Conservation (phyloP, 2,888 invertebrate genomes). For the Polydesmus complanatus region DNA sequence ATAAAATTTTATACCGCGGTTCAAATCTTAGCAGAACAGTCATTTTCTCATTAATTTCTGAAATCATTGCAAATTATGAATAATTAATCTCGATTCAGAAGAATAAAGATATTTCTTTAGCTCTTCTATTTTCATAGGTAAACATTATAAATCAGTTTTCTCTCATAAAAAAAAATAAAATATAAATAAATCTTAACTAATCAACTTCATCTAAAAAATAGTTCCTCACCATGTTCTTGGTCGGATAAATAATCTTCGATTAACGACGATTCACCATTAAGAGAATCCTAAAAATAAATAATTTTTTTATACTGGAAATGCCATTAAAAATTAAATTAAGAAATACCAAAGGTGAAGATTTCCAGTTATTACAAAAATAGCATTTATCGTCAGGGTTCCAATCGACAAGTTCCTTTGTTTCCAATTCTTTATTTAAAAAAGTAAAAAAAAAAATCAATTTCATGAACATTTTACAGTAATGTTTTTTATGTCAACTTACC, state of each 20-base stretch:
- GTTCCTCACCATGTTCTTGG: background rate
- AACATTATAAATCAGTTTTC: no score
- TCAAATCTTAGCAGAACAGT: no score
- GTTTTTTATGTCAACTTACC: no score
- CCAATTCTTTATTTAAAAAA: slow-evolving; percentile 18
- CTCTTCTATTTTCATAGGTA: no score
- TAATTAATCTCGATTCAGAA: background rate
- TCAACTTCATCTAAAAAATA: no score
- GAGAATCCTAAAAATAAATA: background rate
- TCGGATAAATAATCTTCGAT: background rate
- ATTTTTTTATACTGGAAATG: background rate
- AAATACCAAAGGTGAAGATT: slow-evolving; percentile 20
- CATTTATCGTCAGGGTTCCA: slow-evolving; percentile 23
- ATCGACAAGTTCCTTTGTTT: slow-evolving; percentile 20
- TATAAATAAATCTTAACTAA: no score
- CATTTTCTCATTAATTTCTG: background rate
- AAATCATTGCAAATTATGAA: background rate
- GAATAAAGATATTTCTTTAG: no score
- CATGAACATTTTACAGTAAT: no score
- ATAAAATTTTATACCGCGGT: no score
- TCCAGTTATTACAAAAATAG: slow-evolving; percentile 22
- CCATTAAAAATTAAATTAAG: background rate
- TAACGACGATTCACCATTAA: background rate
- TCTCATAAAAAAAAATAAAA: no score
- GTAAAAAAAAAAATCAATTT: no score